Evolutionary conservation across 2,888 invertebrate genomes (phyloP).

Genomic region (Ecliptopera silaceata): DNA sequence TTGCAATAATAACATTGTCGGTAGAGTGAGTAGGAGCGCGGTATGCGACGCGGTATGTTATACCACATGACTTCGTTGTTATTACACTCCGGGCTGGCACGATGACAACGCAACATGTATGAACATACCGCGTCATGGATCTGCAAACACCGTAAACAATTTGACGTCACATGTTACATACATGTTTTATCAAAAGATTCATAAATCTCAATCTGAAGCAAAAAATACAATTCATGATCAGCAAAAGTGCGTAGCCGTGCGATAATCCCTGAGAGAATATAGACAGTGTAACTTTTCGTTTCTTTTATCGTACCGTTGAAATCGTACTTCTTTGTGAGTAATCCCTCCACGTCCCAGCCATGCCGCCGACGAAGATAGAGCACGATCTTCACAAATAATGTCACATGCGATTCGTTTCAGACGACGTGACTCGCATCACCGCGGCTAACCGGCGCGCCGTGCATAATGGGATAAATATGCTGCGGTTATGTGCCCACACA

Average conservation of each 20-base stretch:
- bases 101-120: slow-evolving; percentile 41
- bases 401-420: slow-evolving; percentile 83
- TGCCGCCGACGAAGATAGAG: slow-evolving; percentile 83
- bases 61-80: slow-evolving; percentile 47
- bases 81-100: slow-evolving; percentile 43
- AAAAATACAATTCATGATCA: slow-evolving; percentile 27
- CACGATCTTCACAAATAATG: slow-evolving; percentile 84
- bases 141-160: slow-evolving; percentile 8
- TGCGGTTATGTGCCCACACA: slow-evolving; percentile 79
- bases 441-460: slow-evolving; percentile 71
- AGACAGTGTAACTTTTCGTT: slow-evolving; percentile 74
- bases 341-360: slow-evolving; percentile 80
- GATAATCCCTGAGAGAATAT: slow-evolving; percentile 75
- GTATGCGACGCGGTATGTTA: slow-evolving; percentile 35
- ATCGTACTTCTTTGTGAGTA: slow-evolving; percentile 83
- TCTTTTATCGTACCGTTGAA: slow-evolving; percentile 80
- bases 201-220: neutral
- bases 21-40: slow-evolving; percentile 41
- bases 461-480: slow-evolving; percentile 83
- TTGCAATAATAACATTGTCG: slow-evolving; percentile 49
- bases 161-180: neutral
- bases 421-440: slow-evolving; percentile 81
- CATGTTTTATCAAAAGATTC: slow-evolving; percentile 1
- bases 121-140: slow-evolving; percentile 37
- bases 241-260: slow-evolving; percentile 57